phyloP scores from a whole-genome alignment of 2,113 vertebrate species.

The Grus americana region DNA sequence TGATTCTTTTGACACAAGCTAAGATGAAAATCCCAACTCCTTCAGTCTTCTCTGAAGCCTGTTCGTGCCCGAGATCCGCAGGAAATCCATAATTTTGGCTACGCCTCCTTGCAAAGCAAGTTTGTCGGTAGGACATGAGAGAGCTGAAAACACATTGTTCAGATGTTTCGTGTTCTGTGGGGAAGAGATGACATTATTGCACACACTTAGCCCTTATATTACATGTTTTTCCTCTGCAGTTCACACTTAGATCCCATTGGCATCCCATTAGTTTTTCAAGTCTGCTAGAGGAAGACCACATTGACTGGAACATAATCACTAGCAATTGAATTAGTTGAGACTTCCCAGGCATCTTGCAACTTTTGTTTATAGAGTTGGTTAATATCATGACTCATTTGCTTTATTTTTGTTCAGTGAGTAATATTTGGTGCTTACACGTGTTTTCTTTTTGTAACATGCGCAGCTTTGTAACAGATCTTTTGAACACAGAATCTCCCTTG shows the following conservation, averaged over 20 bases:
- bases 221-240: neutral
- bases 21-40: neutral
- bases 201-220: neutral
- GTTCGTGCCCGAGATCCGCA: neutral
- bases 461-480: neutral
- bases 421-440: neutral
- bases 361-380: slow-evolving; percentile 31
- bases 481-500: neutral
- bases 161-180: neutral
- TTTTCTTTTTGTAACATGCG: neutral
- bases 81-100: neutral
- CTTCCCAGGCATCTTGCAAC: slow-evolving; percentile 41
- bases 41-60: neutral
- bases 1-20: neutral
- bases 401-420: slow-evolving; percentile 51
- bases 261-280: neutral
- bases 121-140: neutral
- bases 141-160: neutral
- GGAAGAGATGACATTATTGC: neutral
- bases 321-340: neutral
- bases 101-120: neutral
- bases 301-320: neutral
- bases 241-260: neutral
- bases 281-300: neutral
- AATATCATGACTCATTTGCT: neutral